Evolutionary conservation across 2,797 vertebrate genomes (phyloP).

Genomic region (Sebastes oblongus): DNA sequence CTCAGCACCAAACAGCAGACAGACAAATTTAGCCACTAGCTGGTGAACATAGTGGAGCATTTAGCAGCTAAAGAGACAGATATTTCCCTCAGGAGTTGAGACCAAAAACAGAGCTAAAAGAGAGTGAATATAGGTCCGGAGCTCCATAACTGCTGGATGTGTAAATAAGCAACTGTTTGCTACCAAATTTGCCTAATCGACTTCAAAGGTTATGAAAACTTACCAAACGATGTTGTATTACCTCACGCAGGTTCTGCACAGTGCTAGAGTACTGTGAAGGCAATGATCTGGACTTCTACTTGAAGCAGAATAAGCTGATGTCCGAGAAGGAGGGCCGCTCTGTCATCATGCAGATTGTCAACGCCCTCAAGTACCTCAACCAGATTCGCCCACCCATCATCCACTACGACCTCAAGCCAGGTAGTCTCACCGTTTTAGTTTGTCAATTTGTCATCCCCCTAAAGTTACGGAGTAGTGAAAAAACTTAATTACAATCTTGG

Average conservation of each 20-base stretch:
- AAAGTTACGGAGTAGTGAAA: neutral
- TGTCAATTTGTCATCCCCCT: neutral
- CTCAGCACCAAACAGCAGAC: neutral
- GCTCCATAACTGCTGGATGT: neutral
- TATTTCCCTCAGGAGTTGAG: neutral
- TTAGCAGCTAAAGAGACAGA: neutral
- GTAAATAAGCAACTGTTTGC: neutral
- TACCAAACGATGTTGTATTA: neutral
- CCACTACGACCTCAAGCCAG: constrained; percentile 98
- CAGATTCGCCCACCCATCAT: constrained; percentile 97
- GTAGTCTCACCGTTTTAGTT: constrained; percentile 62
- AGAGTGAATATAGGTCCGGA: neutral
- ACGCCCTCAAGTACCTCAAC: constrained; percentile 97
- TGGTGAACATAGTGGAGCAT: neutral
- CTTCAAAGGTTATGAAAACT: neutral
- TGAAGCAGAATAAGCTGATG: constrained; percentile 98
- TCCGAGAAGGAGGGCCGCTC: constrained; percentile 95
- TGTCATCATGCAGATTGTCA: constrained; percentile 98
- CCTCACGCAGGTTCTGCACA: constrained; percentile 90
- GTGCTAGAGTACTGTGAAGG: constrained; percentile 97
- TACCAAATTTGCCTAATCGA: neutral
- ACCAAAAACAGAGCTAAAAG: neutral
- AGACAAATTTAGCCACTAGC: neutral
- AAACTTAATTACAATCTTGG: too few relatives aligned
- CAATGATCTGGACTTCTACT: constrained; percentile 97